phyloP scores from a whole-genome alignment of 2,797 vertebrate species.

The Hoplostethus atlanticus region DNA sequence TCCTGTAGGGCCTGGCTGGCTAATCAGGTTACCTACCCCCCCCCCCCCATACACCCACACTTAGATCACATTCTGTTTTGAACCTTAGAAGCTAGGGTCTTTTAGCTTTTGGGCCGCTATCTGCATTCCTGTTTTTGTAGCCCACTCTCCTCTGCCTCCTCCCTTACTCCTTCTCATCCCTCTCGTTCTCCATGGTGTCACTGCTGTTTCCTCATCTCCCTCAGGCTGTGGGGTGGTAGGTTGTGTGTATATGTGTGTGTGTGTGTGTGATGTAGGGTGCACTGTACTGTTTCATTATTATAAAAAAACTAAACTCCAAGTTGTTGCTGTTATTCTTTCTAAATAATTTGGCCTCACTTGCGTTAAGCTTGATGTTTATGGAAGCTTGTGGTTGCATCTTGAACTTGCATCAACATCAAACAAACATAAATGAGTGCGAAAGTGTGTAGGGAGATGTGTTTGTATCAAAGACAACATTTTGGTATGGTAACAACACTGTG shows the following conservation, averaged over 20 bases:
- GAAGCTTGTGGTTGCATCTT: constrained; percentile 22
- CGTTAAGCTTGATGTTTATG: constrained; percentile 15
- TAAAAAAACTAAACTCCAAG: constrained; percentile 18
- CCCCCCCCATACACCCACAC: constrained; percentile 19
- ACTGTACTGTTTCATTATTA: no score
- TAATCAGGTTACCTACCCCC: constrained; percentile 73
- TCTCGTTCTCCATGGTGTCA: constrained; percentile 50
- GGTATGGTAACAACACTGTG: constrained; percentile 39
- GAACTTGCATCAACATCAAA: constrained; percentile 24
- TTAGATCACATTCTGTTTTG: constrained; percentile 27
- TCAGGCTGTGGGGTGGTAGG: constrained; percentile 18
- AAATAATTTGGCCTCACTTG: constrained; percentile 21
- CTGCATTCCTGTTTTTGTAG: constrained; percentile 20
- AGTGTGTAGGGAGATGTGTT: neutral
- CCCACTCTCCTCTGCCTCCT: constrained; percentile 26
- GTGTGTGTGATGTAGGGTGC: neutral
- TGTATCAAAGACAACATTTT: constrained; percentile 48
- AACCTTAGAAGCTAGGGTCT: constrained; percentile 33
- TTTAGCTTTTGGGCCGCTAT: neutral
- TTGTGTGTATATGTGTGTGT: neutral
- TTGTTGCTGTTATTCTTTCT: constrained; percentile 20
- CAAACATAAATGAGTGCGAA: constrained; percentile 22
- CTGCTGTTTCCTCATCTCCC: constrained; percentile 48
- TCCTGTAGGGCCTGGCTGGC: constrained; percentile 65
- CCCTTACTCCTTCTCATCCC: constrained; percentile 34